These are phyloP conservation scores for Corythaeola cristata DNA, from an alignment of 2,113 vertebrate genomes.

Conservation along the genomic window DNA sequence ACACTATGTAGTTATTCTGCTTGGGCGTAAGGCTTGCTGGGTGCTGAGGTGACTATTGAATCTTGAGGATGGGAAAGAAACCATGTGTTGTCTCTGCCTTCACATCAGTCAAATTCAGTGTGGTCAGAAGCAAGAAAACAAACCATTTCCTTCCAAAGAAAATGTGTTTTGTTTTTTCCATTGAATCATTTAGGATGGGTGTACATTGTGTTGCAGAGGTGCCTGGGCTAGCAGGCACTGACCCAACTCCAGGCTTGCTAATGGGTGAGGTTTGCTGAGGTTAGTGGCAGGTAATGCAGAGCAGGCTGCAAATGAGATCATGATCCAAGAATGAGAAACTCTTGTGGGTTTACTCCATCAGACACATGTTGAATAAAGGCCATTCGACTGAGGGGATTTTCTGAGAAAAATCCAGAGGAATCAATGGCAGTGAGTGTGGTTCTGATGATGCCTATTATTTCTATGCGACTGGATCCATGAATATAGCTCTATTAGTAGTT, in stretches of 20 bases:
- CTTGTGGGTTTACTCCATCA: background rate
- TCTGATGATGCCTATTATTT: background rate
- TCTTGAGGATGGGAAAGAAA: background rate
- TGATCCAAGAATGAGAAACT: background rate
- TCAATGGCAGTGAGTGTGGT: background rate
- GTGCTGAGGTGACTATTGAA: background rate
- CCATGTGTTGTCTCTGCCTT: background rate
- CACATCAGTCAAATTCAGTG: background rate
- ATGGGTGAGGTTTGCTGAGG: background rate
- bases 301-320: background rate
- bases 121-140: background rate
- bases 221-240: background rate
- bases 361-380: background rate
- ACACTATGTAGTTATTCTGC: background rate
- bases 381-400: background rate
- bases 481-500: background rate
- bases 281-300: background rate
- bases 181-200: background rate
- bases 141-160: background rate
- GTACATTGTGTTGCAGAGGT: background rate
- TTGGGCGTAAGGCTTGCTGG: background rate
- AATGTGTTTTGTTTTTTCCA: background rate
- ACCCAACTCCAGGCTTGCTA: background rate
- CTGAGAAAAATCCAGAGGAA: background rate
- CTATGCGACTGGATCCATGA: background rate